Conservation (phyloP, 2,888 invertebrate genomes). For the Rugalucina vietnamica region DNA sequence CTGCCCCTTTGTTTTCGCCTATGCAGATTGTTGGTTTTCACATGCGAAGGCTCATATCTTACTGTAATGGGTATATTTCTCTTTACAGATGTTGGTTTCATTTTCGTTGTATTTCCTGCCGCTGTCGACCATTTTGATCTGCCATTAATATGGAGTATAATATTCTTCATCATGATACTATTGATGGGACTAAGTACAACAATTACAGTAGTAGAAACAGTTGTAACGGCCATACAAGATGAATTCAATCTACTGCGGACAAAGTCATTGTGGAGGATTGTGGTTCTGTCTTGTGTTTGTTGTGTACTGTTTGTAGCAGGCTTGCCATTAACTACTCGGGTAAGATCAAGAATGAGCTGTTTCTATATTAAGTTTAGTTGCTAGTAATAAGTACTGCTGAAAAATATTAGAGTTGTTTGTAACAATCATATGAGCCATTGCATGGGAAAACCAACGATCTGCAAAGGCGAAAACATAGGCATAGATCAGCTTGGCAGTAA, state of each 20-base stretch:
- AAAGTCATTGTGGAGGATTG: conserved; percentile 62
- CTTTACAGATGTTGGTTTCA: conserved; percentile 76
- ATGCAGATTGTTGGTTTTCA: no score
- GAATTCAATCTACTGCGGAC: conserved; percentile 58
- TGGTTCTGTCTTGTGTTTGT: conserved; percentile 89
- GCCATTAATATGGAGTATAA: conserved; percentile 77
- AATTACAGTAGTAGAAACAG: conserved; percentile 72
- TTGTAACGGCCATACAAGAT: conserved; percentile 74
- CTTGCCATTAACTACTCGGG: conserved; percentile 89
- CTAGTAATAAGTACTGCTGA: no score
- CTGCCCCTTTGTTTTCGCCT: no score
- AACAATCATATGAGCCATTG: no score
- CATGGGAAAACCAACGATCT: no score
- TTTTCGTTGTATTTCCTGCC: conserved; percentile 77
- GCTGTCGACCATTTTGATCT: conserved; percentile 74
- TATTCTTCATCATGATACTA: conserved; percentile 78
- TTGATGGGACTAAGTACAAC: conserved; percentile 77
- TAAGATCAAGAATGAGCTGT: no score
- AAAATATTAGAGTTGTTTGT: no score
- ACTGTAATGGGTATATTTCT: no score
- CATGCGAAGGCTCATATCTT: no score
- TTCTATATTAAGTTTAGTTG: no score
- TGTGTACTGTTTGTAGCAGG: conserved; percentile 88
- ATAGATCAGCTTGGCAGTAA: no score
- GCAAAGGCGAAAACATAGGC: no score